Evolutionary conservation across 2,113 vertebrate species (phyloP), one percentile per base, ranked within the genome.

Genomic region (Capra hircus): DNA sequence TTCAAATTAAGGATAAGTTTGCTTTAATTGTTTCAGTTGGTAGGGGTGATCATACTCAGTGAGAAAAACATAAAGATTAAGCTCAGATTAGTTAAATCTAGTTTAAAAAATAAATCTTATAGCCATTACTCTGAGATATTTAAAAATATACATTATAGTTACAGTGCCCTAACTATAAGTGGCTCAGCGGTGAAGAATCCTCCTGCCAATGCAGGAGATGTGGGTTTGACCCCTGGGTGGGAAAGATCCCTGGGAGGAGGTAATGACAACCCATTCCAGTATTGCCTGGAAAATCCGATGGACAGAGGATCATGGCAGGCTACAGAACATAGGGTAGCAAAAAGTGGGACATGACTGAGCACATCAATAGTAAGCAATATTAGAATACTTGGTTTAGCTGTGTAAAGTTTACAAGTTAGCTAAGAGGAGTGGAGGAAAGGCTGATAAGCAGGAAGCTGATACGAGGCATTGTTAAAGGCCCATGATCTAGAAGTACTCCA

Each of bases 21-120:
- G 67, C 67, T 95, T 43, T 94, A 78, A 83, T 80, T 94, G 62
- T 90, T 94, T 92, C 84, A 45, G 15, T 85, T 94, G 94, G 14
- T 57, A 89, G 43, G 12, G 64, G 10, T 77, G 48, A 90, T 89
- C 43, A 23, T 74, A 36, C 43, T 62, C 60, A 64, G 17, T 91
- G 89, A 96, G 67, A 89, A 89, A 87, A 87, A 94, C 19, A 82
- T 23, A 45, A 67, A 90, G 83, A 50, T 96, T 71, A 92, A 95
- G 55, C 48, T 97, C 57, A 97, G 28, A 52, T 97, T 87, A 64
- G 67, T 88, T 93, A 92, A 94, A 88, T 60, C 97, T 94, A 85
- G n/a, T 96, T 95, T 92, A 78, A 83, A 83, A 83, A 33, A 64
- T 52, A 50, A 50, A 85, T 25, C 59, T 89, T 97, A 87, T 80